These are phyloP conservation scores for Panurus biarmicus DNA, from an alignment of 2,113 vertebrate species.

Conservation along the genomic window DNA sequence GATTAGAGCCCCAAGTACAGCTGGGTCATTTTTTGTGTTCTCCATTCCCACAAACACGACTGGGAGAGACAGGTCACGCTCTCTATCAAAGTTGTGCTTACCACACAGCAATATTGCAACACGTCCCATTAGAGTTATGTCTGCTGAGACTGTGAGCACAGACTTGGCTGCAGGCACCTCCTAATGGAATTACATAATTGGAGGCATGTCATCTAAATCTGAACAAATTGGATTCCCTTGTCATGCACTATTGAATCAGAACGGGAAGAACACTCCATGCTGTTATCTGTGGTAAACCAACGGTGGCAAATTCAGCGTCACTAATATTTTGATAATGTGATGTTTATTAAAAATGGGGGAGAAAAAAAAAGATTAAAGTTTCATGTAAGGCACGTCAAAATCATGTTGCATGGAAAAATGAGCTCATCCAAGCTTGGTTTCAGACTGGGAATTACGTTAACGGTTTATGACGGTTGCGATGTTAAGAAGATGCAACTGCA, in stretches of 20 bases:
- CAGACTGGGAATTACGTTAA: not conserved
- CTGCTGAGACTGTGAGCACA: conserved; percentile 40
- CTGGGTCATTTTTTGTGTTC: conserved; percentile 50
- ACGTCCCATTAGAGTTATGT: conserved; percentile 23
- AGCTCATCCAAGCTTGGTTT: not conserved
- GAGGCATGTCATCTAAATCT: conserved; percentile 66
- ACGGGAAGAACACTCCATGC: conserved; percentile 20
- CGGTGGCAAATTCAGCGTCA: not conserved
- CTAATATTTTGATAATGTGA: conserved; percentile 36
- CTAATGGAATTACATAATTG: conserved; percentile 66
- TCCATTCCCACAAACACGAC: conserved; percentile 32
- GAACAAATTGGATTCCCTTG: not conserved
- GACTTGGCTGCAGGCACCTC: conserved; percentile 53
- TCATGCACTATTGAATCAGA: conserved; percentile 48
- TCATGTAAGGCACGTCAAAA: not conserved
- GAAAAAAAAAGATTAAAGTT: not conserved
- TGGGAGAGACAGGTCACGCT: conserved; percentile 36
- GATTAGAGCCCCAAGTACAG: conserved; percentile 45
- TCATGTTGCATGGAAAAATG: not conserved
- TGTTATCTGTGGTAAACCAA: conserved; percentile 48
- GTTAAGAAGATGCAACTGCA: not conserved
- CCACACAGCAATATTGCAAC: conserved; percentile 37
- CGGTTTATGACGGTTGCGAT: not conserved
- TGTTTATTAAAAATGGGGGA: not conserved
- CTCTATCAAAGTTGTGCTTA: conserved; percentile 52